Base-by-base conservation (phyloP, 2,113 vertebrate species). In the Ellobius talpinus region DNA sequence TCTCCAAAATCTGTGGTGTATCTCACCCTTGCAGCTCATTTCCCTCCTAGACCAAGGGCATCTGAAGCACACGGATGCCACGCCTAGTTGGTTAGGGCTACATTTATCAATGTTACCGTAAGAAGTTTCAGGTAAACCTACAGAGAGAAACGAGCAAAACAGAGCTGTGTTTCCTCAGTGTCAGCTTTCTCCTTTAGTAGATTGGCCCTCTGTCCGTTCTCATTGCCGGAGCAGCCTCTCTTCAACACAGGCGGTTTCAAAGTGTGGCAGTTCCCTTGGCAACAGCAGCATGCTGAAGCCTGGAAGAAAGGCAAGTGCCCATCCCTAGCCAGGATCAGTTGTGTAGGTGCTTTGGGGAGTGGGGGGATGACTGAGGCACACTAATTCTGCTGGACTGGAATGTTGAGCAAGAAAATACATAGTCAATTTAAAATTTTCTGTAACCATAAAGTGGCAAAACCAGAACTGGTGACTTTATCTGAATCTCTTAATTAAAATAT, bases 401-500 rank as follows among this genome's bases (percentile, higher is more conserved):
- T 63, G 70, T 77, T 68, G 55, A 4, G 36, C 50, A 39, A 85
- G 73, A 93, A 95, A 87, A 84, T 78, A 89, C 86, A 31, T 39
- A 66, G 17, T 74, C 89, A 84, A 23, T 76, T 97, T 94, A 77
- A 47, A 72, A 82, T 82, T 90, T 86, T 91, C 89, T 23, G 50
- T 92, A 90, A 88, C 50, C 31, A 0, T 90, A 88, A 88, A 91
- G 23, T 90, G 74, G 78, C 50, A 91, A 96, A 96, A 96, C 78
- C 70, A 91, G 95, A 79, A 85, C 76, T 93, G 58, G 55, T 42
- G 92, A 90, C 16, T 94, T 92, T 52, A 63, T 88, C n/a, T 24
- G 70, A 91, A 50, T 29, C 12, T 42, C 14, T 78, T 66, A 96
- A 63, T 93, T 58, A 90, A 94, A 93, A 94, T n/a, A 65, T 65